phyloP scores from a whole-genome alignment of 2,113 vertebrate species.

The Elanus axillaris region DNA sequence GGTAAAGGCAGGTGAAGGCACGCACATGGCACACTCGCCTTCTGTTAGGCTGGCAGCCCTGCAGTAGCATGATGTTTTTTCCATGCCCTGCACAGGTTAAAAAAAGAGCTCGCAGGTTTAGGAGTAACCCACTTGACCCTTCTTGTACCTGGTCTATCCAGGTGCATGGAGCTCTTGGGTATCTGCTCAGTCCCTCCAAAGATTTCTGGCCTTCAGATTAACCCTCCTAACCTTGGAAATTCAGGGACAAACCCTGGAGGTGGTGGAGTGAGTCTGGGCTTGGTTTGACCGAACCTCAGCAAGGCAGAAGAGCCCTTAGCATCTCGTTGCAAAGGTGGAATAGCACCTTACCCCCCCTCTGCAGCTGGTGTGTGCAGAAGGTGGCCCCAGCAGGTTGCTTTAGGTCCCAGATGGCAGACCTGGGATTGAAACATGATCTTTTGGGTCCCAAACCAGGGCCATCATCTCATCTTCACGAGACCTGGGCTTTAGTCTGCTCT shows the following conservation, averaged over 20 bases:
- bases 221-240: background rate
- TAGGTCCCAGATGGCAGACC: background rate
- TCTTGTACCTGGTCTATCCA: background rate
- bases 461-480: background rate
- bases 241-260: background rate
- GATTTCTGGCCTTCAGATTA: background rate
- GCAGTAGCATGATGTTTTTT: background rate
- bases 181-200: background rate
- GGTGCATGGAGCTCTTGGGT: background rate
- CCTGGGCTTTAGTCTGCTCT: background rate
- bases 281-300: background rate
- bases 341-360: background rate
- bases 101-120: background rate
- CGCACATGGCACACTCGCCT: background rate
- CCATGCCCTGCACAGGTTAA: background rate
- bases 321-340: background rate
- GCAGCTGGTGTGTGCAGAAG: background rate
- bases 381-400: background rate
- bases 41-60: background rate
- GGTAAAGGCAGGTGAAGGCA: background rate
- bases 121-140: background rate
- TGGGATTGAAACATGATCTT: background rate
- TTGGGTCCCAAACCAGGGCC: background rate
- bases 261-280: background rate
- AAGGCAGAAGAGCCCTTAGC: background rate